Conservation (phyloP, 2,888 invertebrate genomes). For the Caenorhabditis sp. region DNA sequence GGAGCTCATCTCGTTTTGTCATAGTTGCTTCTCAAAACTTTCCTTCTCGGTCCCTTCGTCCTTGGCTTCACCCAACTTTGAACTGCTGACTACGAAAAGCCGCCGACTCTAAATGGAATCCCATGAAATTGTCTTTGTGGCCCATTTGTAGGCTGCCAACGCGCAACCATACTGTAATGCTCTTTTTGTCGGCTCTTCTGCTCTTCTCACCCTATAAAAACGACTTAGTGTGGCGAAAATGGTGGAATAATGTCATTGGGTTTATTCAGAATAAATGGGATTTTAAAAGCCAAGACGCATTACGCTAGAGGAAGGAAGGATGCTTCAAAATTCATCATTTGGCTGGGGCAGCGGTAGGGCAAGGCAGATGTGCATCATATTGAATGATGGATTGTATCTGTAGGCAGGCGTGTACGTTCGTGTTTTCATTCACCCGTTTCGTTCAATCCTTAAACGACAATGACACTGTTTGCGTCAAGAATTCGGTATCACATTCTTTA, state of each 20-base stretch:
- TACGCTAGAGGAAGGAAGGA: slow-evolving; percentile 27
- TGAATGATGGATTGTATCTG: slow-evolving; percentile 62
- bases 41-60: not conserved
- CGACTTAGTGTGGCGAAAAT: slow-evolving; percentile 8
- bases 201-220: not conserved
- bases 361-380: slow-evolving; percentile 64
- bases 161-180: slow-evolving; percentile 18
- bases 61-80: no score
- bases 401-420: slow-evolving; percentile 46
- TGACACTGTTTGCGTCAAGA: slow-evolving; percentile 63
- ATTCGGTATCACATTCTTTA: slow-evolving; percentile 66
- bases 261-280: slow-evolving; percentile 38
- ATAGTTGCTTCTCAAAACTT: not conserved
- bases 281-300: slow-evolving; percentile 53
- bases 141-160: not conserved
- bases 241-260: slow-evolving; percentile 29
- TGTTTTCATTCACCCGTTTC: slow-evolving; percentile 24
- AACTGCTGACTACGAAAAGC: not conserved
- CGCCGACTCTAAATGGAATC: not conserved
- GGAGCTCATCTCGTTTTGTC: slow-evolving; percentile 1
- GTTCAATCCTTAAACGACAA: slow-evolving; percentile 41
- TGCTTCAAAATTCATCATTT: slow-evolving; percentile 61
- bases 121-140: not conserved
- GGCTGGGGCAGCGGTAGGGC: slow-evolving; percentile 24
- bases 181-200: not conserved